Conservation (phyloP, 92 coral and sea anemone species). For the Phenganax subtilis region DNA sequence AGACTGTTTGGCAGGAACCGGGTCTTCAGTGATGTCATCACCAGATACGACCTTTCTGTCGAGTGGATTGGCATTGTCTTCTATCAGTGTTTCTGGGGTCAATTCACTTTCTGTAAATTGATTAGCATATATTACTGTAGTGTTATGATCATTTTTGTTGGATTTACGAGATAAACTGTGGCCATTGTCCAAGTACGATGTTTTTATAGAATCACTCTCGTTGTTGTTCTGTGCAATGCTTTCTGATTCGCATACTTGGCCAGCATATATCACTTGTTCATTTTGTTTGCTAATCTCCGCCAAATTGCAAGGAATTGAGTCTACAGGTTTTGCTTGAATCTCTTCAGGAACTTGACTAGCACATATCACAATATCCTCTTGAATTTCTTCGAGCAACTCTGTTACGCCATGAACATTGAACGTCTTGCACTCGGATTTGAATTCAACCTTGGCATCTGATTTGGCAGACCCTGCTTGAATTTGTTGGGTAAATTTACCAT, state of each 20-base stretch:
- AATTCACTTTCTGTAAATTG: background rate
- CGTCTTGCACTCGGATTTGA: background rate
- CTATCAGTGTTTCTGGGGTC: background rate
- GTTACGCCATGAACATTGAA: background rate
- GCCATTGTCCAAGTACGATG: background rate
- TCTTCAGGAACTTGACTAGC: background rate
- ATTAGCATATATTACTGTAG: slow-evolving; percentile 16
- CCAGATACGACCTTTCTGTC: background rate
- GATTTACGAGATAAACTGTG: background rate
- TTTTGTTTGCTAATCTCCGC: background rate
- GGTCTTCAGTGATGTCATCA: background rate
- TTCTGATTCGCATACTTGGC: background rate
- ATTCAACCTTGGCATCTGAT: background rate
- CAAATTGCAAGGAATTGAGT: background rate
- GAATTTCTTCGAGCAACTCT: background rate
- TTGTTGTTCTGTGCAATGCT: background rate
- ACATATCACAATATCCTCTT: background rate
- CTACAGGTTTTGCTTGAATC: background rate
- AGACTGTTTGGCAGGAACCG: background rate
- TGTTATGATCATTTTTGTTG: background rate
- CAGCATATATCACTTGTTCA: background rate
- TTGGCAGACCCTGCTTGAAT: background rate
- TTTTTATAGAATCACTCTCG: background rate
- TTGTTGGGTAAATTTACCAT: background rate
- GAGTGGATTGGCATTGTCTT: background rate